Evolutionary conservation across 2,888 invertebrate species (phyloP).

Genomic region (Erebia aethiops): DNA sequence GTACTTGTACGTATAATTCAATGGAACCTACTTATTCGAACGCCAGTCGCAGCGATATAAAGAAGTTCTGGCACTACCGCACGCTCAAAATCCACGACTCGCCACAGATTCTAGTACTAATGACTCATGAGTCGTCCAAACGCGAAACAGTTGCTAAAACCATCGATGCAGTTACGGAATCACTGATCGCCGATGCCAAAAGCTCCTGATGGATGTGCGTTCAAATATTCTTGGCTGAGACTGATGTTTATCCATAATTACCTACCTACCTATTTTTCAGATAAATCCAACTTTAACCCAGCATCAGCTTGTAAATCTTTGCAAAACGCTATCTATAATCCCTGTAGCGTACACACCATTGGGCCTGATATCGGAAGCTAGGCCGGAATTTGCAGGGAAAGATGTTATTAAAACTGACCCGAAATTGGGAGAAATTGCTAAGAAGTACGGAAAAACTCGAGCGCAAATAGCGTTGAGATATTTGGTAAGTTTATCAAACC

Average conservation of each 20-base stretch:
- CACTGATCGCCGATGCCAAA: too few relatives aligned
- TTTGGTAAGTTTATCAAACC: constrained; percentile 76
- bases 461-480: constrained; percentile 87
- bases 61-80: too few relatives aligned
- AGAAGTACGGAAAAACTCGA: constrained; percentile 85
- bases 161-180: too few relatives aligned
- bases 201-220: too few relatives aligned
- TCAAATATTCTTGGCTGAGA: too few relatives aligned
- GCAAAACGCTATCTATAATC: constrained; percentile 84
- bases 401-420: constrained; percentile 84
- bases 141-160: too few relatives aligned
- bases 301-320: constrained; percentile 86
- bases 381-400: constrained; percentile 74
- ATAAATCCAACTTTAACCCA: constrained; percentile 86
- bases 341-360: constrained; percentile 90
- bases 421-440: constrained; percentile 80
- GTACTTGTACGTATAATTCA: too few relatives aligned
- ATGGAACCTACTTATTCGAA: too few relatives aligned
- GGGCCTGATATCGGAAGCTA: constrained; percentile 75
- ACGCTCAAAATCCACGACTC: too few relatives aligned
- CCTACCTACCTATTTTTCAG: constrained; percentile 11
- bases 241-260: neutral
- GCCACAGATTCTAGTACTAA: too few relatives aligned
- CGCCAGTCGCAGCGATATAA: too few relatives aligned
- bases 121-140: too few relatives aligned